Percentiles rank a stretch among this genome's conserved stretches.
These are phyloP conservation scores for Leptinotarsa juncta DNA, from an alignment of 2,888 invertebrate genomes.

Conservation along the genomic window DNA sequence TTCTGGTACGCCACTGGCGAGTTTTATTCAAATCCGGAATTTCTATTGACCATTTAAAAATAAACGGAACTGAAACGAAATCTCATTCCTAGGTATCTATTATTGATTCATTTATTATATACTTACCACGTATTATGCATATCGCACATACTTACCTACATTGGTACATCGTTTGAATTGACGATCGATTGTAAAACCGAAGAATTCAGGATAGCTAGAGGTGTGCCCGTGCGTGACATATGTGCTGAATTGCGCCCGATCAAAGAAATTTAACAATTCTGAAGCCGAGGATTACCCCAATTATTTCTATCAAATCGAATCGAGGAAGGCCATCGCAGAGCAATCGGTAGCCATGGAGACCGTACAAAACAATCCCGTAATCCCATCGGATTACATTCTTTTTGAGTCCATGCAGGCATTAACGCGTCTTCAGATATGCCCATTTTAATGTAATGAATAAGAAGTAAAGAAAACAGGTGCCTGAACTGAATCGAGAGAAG, in stretches of 20 bases:
- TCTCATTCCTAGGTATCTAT: background rate
- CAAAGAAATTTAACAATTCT: constrained; percentile 21
- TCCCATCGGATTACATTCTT: constrained; percentile 13
- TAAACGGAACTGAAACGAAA: constrained; percentile 7
- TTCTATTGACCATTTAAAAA: constrained; percentile 1
- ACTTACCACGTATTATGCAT: constrained; percentile 12
- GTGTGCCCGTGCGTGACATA: constrained; percentile 37
- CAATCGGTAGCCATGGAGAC: constrained; percentile 23
- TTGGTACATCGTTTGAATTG: constrained; percentile 22
- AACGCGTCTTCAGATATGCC: constrained; percentile 28
- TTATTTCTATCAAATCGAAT: constrained; percentile 1
- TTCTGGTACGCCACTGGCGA: constrained; percentile 8
- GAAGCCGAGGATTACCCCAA: background rate
- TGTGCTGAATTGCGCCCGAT: constrained; percentile 28
- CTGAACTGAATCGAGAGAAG: constrained; percentile 41
- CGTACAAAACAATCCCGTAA: constrained; percentile 14
- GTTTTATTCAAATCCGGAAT: constrained; percentile 15
- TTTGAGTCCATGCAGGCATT: constrained; percentile 17
- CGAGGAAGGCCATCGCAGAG: background rate
- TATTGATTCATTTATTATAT: background rate
- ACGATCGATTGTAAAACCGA: constrained; percentile 21
- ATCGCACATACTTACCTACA: constrained; percentile 22
- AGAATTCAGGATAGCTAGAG: constrained; percentile 35
- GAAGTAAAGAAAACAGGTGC: constrained; percentile 37
- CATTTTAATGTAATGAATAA: constrained; percentile 27